Evolutionary conservation across 2,888 invertebrate genomes (phyloP), one percentile per base, ranked within the genome.

Genomic region (Cerastoderma edule): DNA sequence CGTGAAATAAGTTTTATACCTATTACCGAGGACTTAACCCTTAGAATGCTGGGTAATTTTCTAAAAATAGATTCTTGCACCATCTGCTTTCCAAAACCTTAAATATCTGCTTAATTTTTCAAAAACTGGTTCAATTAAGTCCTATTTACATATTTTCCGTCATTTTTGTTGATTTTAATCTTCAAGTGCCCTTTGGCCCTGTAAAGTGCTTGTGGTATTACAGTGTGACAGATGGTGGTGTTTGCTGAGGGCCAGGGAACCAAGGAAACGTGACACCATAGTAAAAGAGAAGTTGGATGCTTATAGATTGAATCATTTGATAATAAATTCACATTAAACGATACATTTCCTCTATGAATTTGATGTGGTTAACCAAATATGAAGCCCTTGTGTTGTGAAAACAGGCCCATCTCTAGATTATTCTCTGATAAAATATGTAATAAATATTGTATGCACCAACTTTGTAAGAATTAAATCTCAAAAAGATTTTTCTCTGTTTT

Each of bases 311-410:
- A 60, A 60, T 33, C 1, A 33, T 60, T 60, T 35, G 60, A 60
- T 60, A 60, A 60, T 33, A 39, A 60, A 60, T 60, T 60, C 4
- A 60, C 60, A 60, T 60, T 35, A 60, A 39, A 60, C 10, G 39
- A 39, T 30, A 56, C 32, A 60, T 32, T 60, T 60, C 60, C 33
- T 60, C 27, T 8, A 8, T 39, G 60, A 6, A 39, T 60, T 60
- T n/a, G 22, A 60, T 60, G 60, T 60, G 60, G 60, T 60, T 60
- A 39, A 60, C 60, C 60, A 39, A 60, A 60, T 39, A 39, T 60
- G 19, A 22, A 50, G 24, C 22, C 2, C 24, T 50, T 10, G 50
- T 50, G 50, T 50, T 50, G 50, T 50, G 50, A 27, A 50, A 50
- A 22, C 50, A 24, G 50, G n/a, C 22, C n/a, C n/a, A n/a, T n/a